Evolutionary conservation across 2,797 vertebrate genomes (phyloP).

Genomic region (Pachyuromys duprasi): DNA sequence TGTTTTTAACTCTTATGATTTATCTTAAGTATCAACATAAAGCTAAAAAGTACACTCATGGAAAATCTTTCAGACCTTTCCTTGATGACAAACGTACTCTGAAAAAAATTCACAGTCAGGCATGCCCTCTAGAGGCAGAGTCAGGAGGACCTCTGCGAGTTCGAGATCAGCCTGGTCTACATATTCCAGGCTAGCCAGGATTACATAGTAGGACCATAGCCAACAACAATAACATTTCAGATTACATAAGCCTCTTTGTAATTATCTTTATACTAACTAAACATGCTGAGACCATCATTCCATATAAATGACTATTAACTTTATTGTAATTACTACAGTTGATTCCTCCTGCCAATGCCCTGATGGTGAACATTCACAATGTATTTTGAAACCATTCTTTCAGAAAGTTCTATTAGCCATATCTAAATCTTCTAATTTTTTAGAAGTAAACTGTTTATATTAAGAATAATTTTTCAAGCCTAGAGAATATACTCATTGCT

Average conservation of each 20-base stretch:
- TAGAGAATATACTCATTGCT: background rate
- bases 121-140: background rate
- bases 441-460: background rate
- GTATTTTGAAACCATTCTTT: background rate
- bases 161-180: background rate
- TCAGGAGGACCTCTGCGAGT: background rate
- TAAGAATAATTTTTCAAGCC: background rate
- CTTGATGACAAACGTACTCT: constrained; percentile 15
- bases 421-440: constrained; percentile 20
- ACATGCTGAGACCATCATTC: background rate
- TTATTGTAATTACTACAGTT: background rate
- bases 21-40: constrained; percentile 47
- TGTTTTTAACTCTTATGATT: background rate
- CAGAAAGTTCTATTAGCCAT: background rate
- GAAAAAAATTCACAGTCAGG: background rate
- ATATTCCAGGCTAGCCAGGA: background rate
- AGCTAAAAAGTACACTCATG: background rate
- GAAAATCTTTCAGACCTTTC: background rate
- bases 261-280: background rate
- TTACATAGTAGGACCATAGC: background rate
- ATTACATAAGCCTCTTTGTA: background rate
- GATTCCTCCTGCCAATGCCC: background rate
- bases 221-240: background rate
- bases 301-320: background rate
- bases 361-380: background rate